Conservation (phyloP, 1,140 invertebrate species). For the Sminthurides bifidus region DNA sequence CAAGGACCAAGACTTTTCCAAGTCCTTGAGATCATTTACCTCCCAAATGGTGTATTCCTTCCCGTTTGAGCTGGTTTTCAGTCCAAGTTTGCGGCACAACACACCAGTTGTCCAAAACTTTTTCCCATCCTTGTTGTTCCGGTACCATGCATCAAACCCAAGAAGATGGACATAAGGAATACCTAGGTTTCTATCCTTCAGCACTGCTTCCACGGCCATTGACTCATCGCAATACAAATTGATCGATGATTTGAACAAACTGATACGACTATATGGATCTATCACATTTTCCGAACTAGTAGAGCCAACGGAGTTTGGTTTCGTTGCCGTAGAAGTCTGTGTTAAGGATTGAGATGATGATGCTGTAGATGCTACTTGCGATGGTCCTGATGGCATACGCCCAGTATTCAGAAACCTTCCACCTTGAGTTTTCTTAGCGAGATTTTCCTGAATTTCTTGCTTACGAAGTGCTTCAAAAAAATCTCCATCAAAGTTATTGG, state of each 20-base stretch:
- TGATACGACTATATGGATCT: slow-evolving; percentile 15
- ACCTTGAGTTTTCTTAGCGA: no score
- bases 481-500: background rate
- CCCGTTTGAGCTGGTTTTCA: slow-evolving; percentile 28
- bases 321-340: background rate
- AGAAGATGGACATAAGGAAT: slow-evolving; percentile 11
- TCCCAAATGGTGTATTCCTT: slow-evolving; percentile 30
- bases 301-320: background rate
- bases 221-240: slow-evolving; percentile 11
- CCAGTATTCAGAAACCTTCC: no score
- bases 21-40: slow-evolving; percentile 22
- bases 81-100: slow-evolving; percentile 14
- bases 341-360: no score
- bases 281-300: slow-evolving; percentile 1
- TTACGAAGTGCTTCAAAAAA: background rate
- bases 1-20: slow-evolving; percentile 17
- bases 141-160: slow-evolving; percentile 18
- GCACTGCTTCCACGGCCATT: slow-evolving; percentile 3
- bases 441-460: background rate
- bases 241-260: slow-evolving; percentile 10
- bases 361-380: no score
- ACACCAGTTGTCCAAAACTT: slow-evolving; percentile 26
- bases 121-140: slow-evolving; percentile 11
- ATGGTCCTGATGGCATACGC: no score
- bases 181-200: slow-evolving; percentile 23